Evolutionary conservation across 2,113 vertebrate genomes (phyloP).

Genomic region (Globicephala melas): DNA sequence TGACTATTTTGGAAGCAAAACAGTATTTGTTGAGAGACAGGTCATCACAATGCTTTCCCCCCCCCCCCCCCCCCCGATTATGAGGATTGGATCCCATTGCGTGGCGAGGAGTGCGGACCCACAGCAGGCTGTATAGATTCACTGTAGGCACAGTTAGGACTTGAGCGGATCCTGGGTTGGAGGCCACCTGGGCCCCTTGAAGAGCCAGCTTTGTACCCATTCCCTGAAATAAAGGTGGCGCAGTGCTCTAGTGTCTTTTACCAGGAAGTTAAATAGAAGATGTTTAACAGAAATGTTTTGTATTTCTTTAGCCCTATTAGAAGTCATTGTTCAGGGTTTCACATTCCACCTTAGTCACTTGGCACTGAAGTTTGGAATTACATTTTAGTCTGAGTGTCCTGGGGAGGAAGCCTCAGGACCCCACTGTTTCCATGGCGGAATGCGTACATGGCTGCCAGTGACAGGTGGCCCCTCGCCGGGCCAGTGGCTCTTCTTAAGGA

Average conservation of each 20-base stretch:
- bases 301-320: not conserved
- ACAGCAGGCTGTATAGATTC: too few species aligned
- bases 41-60: not conserved
- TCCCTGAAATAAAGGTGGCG: not conserved
- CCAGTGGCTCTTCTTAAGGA: not conserved
- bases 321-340: not conserved
- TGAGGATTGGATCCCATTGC: not conserved
- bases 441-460: not conserved
- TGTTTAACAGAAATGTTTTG: accelerated
- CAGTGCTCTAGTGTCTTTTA: not conserved
- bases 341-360: not conserved
- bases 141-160: too few species aligned
- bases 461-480: not conserved
- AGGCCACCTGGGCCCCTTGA: not conserved
- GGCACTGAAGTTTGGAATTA: not conserved
- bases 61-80: accelerated
- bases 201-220: accelerated
- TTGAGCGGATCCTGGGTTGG: not conserved
- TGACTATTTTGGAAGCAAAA: not conserved
- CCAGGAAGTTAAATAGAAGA: not conserved
- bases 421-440: not conserved
- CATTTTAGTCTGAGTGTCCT: not conserved
- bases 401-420: not conserved
- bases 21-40: not conserved
- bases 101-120: accelerated